A percentile compares a stretch with the other conserved stretches of the same genome.
phyloP scores from a whole-genome alignment of 2,888 invertebrate species.

The Cactoblastis cactorum region DNA sequence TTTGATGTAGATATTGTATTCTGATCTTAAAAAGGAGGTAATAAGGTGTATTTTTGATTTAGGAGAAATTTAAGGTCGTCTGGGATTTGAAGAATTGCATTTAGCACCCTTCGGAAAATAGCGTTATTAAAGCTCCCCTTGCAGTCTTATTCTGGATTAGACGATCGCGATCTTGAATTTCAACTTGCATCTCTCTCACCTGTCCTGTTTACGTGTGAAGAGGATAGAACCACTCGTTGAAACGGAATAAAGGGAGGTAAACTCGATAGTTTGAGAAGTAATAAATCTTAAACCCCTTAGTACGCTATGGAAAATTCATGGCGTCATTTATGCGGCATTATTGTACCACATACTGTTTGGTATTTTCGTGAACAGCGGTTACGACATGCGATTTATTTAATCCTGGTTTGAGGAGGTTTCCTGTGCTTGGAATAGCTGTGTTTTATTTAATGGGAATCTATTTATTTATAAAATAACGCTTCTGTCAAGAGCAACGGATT shows the following conservation, averaged over 20 bases:
- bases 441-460: not conserved
- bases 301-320: conserved; percentile 32
- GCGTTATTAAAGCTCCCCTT: conserved; percentile 43
- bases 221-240: conserved; percentile 20
- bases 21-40: not conserved
- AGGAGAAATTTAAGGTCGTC: conserved; percentile 1
- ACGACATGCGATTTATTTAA: conserved; percentile 11
- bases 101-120: conserved; percentile 40
- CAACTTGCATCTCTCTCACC: conserved; percentile 26
- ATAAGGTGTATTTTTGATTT: conserved; percentile 5
- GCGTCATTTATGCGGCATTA: conserved; percentile 28
- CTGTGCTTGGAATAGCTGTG: not conserved
- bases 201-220: conserved; percentile 19
- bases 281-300: conserved; percentile 56
- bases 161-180: conserved; percentile 24
- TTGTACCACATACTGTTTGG: conserved; percentile 42
- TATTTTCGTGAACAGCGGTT: conserved; percentile 10
- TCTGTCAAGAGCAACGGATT: not conserved
- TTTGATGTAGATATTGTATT: conserved; percentile 15
- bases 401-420: not conserved
- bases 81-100: conserved; percentile 28
- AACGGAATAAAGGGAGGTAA: conserved; percentile 16
- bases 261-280: conserved; percentile 34
- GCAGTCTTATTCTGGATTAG: conserved; percentile 37
- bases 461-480: too few species aligned